A percentile compares a stretch with the other conserved stretches of the same genome.
These are phyloP conservation scores for Trichopoda pennipes DNA, from an alignment of 2,888 invertebrate species.

Conservation along the genomic window DNA sequence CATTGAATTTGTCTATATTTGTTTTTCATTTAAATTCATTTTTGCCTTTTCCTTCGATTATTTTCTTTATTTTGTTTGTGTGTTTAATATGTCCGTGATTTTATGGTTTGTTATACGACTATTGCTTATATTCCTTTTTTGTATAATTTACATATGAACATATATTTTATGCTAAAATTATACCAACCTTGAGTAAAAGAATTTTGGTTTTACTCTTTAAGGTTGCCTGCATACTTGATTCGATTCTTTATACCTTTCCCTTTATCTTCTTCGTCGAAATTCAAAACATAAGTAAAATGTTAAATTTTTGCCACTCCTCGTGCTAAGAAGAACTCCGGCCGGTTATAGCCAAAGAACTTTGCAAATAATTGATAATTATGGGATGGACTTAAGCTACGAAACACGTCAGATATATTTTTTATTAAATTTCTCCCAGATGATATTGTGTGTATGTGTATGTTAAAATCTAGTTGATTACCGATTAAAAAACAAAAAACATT, in stretches of 20 bases:
- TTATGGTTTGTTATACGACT: slow-evolving; percentile 68
- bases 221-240: slow-evolving; percentile 28
- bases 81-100: slow-evolving; percentile 66
- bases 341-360: no score
- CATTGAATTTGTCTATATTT: slow-evolving; percentile 55
- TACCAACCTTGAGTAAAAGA: slow-evolving; percentile 63
- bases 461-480: no score
- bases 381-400: no score
- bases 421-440: no score
- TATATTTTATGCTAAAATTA: slow-evolving; percentile 80
- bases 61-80: slow-evolving; percentile 7
- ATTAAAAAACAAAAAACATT: no score
- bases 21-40: slow-evolving; percentile 65
- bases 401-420: no score
- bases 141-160: slow-evolving; percentile 73
- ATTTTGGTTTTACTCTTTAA: slow-evolving; percentile 33
- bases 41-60: slow-evolving; percentile 70
- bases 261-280: slow-evolving; percentile 28
- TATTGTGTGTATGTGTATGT: no score
- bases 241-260: slow-evolving; percentile 18
- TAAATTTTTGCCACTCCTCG: slow-evolving; percentile 56
- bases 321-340: background rate
- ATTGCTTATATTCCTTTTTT: slow-evolving; percentile 28
- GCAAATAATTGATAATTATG: no score
- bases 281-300: slow-evolving; percentile 56